Evolutionary conservation across 2,888 invertebrate genomes (phyloP).

Genomic region (Eugnorisma glareosa): DNA sequence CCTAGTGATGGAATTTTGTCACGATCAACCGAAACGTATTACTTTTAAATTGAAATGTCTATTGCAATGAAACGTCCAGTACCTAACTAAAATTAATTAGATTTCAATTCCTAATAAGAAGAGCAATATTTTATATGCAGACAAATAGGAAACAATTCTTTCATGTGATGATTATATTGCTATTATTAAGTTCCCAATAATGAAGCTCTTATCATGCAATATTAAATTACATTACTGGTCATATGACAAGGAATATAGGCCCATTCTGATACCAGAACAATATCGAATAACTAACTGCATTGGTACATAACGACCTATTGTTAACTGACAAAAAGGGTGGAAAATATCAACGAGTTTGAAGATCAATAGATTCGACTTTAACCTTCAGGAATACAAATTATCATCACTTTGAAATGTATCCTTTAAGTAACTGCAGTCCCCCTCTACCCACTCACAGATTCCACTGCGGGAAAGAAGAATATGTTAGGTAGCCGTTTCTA

Average conservation of each 20-base stretch:
- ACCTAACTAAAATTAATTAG: not conserved
- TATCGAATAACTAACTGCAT: conserved; percentile 49
- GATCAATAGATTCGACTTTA: conserved; percentile 8
- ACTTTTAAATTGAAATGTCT: not conserved
- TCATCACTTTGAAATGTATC: not conserved
- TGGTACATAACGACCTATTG: conserved; percentile 59
- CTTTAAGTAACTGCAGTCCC: too few species aligned
- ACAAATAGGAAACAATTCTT: not conserved
- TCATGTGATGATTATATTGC: not conserved
- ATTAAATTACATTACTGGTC: conserved; percentile 33
- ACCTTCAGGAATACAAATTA: not conserved
- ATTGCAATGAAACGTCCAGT: not conserved
- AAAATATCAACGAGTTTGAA: conserved; percentile 18
- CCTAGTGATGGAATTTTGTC: conserved; percentile 5
- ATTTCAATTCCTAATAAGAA: not conserved
- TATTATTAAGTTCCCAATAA: not conserved
- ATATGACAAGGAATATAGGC: conserved; percentile 36
- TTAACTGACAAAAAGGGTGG: conserved; percentile 39
- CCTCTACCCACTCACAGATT: too few species aligned
- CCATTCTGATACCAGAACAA: conserved; percentile 41
- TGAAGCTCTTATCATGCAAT: conserved; percentile 16
- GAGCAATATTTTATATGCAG: not conserved
- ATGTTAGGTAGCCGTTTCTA: too few species aligned
- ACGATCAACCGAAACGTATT: not conserved
- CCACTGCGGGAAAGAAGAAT: too few species aligned